These are phyloP conservation scores for Ctenoplectra terminalis DNA, from an alignment of 1,140 invertebrate species.

Conservation along the genomic window DNA sequence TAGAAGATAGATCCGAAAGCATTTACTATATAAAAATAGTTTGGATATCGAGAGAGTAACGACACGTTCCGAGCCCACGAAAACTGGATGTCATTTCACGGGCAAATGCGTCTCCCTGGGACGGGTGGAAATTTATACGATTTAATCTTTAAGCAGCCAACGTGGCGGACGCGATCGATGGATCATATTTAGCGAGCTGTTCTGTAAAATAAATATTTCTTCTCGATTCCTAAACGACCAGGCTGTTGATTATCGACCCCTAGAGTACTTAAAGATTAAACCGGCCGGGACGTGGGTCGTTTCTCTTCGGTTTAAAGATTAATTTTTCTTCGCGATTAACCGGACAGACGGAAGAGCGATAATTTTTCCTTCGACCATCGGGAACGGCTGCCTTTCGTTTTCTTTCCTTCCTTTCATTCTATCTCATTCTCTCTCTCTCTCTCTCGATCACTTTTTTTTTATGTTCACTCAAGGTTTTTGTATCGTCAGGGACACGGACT, in stretches of 20 bases:
- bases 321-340: neutral
- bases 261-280: slow-evolving; percentile 17
- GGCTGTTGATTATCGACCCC: slow-evolving; percentile 3
- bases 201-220: slow-evolving; percentile 31
- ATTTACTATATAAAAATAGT: slow-evolving; percentile 53
- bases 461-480: neutral
- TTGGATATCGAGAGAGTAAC: slow-evolving; percentile 7
- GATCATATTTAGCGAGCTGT: slow-evolving; percentile 8
- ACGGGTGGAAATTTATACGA: neutral
- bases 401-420: neutral
- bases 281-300: neutral
- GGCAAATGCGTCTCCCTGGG: no score
- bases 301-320: neutral
- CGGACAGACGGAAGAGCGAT: neutral
- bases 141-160: slow-evolving; percentile 32
- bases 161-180: neutral
- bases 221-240: neutral
- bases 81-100: neutral
- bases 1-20: slow-evolving; percentile 4
- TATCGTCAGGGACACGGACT: slow-evolving; percentile 4
- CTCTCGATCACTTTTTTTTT: neutral
- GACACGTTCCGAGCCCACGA: neutral
- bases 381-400: neutral
- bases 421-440: neutral
- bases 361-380: slow-evolving; percentile 40